Evolutionary conservation across 1,140 invertebrate species (phyloP).

Genomic region (Aphaenogaster floridana): DNA sequence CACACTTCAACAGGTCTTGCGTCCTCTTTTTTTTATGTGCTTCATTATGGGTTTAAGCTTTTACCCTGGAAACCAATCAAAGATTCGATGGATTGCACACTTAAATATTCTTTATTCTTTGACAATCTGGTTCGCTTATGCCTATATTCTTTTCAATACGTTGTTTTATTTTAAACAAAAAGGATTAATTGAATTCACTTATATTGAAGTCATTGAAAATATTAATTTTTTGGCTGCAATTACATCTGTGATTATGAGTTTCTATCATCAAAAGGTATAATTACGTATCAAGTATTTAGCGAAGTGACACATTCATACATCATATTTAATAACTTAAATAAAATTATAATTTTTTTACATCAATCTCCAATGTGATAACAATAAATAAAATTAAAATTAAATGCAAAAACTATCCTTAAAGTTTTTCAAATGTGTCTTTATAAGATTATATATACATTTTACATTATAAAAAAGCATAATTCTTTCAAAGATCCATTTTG

Average conservation of each 20-base stretch:
- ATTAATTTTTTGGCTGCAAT: neutral
- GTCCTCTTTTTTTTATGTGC: neutral
- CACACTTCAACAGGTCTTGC: neutral
- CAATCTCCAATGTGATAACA: too few relatives aligned
- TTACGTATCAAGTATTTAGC: too few relatives aligned
- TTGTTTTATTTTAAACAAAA: neutral
- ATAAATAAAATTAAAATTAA: too few relatives aligned
- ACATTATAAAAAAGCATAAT: too few relatives aligned
- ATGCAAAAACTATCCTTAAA: too few relatives aligned
- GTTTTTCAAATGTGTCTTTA: too few relatives aligned
- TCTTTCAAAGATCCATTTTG: too few relatives aligned
- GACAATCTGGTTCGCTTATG: neutral
- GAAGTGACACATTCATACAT: too few relatives aligned
- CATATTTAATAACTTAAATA: too few relatives aligned
- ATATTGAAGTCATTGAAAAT: neutral
- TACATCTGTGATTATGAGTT: neutral
- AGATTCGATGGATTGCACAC: neutral
- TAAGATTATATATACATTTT: too few relatives aligned
- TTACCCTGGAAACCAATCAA: neutral
- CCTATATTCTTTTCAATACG: neutral
- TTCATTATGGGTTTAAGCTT: neutral
- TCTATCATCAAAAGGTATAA: conserved; percentile 3
- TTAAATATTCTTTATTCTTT: conserved; percentile 8
- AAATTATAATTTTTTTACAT: too few relatives aligned
- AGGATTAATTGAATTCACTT: neutral